Percentiles rank a stretch among this genome's conserved stretches.
phyloP scores from a whole-genome alignment of 2,888 invertebrate genomes.

The Netelia inedita region DNA sequence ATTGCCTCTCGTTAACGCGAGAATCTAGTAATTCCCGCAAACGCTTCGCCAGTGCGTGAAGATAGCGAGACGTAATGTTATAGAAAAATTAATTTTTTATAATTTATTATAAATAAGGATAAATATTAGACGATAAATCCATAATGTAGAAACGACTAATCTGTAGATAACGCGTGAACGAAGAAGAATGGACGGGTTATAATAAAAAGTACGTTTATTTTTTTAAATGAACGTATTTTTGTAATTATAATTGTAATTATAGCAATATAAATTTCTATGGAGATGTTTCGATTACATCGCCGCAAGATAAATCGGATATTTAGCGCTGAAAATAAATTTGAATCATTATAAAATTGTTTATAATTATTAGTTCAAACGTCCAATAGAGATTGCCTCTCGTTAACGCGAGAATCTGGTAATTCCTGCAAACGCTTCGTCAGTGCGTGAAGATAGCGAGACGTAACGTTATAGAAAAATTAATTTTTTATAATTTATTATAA shows the following conservation, averaged over 20 bases:
- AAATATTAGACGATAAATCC: no score
- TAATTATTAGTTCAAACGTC: conserved; percentile 68
- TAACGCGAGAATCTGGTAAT: conserved; percentile 37
- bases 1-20: conserved; percentile 69
- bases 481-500: conserved; percentile 51
- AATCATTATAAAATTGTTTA: background rate
- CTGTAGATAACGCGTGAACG: conserved; percentile 63
- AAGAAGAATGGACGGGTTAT: background rate
- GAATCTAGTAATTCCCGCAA: conserved; percentile 41
- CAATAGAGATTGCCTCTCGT: conserved; percentile 72
- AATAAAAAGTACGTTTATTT: conserved; percentile 75
- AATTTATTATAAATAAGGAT: conserved; percentile 43
- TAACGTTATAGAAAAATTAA: conserved; percentile 69
- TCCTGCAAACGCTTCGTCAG: conserved; percentile 87
- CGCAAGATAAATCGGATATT: background rate
- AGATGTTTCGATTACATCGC: background rate
- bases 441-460: conserved; percentile 88
- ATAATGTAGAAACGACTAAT: no score
- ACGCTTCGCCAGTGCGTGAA: conserved; percentile 91
- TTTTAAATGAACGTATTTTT: no score
- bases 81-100: conserved; percentile 45
- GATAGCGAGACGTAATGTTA: conserved; percentile 79
- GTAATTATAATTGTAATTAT: conserved; percentile 44
- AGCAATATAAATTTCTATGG: background rate
- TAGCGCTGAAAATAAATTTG: background rate